Evolutionary conservation across 2,888 invertebrate species (phyloP), one percentile per base, ranked within the genome.

Genomic region (Ennomos quercinarius): DNA sequence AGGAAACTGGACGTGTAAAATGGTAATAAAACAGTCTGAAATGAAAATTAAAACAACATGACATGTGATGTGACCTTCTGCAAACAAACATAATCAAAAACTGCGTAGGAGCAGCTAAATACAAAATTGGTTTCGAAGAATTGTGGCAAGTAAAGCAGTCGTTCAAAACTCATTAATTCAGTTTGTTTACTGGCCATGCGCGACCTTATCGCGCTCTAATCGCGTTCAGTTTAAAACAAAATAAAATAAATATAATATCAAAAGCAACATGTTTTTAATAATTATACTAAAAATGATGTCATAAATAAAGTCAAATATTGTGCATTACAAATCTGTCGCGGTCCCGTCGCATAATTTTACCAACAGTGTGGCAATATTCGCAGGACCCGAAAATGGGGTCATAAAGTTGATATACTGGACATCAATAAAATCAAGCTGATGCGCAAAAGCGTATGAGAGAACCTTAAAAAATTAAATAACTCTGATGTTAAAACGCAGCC

Each of bases 91-190:
- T 79, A 80, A 82, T 83, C 77, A 81, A 78, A 74, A 79, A 76
- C 71, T 79, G 85, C 78, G 87, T 87, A 84, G 87, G 86, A 79
- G 87, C 78, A 74, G 80, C 80, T 82, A 85, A 86, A 84, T 83
- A 84, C 86, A 81, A 87, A 87, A 89, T 86, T 86, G 83, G 81
- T 78, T 87, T 83, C 87, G 78, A 80, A 76, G 86, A 88, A 87
- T 77, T 83, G 79, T 73, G 72, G 74, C 77, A 78, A 82, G 77
- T 75, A 80, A 81, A 62, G 78, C 77, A 80, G 77, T 75, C 78
- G 81, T 81, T 81, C 72, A 80, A 77, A 81, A 76, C 74, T 70
- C 80, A 85, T 83, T 80, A 81, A 81, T 80, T 82, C 72, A 72
- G 75, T 78, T 57, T 77, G 76, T 79, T 79, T 77, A 78, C 75